These are phyloP conservation scores for Eutrigla gurnardus DNA, from an alignment of 2,797 vertebrate genomes.

Conservation along the genomic window DNA sequence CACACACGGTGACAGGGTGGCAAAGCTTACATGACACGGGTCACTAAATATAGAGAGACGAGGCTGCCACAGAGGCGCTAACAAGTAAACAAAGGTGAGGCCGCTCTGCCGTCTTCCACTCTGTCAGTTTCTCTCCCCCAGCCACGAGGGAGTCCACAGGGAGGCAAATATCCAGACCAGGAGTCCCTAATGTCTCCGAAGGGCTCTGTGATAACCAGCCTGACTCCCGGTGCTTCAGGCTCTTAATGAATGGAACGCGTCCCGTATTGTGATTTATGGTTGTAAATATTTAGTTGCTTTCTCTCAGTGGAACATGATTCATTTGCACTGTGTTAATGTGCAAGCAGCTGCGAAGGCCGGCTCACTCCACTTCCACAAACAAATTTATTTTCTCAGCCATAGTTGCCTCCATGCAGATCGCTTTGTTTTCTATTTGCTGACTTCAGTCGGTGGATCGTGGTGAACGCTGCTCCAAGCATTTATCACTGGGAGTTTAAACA, in stretches of 20 bases:
- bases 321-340: slow-evolving; percentile 3
- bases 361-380: neutral
- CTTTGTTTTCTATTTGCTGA: neutral
- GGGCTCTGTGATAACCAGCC: slow-evolving; percentile 7
- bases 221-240: slow-evolving; percentile 9
- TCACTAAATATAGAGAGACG: slow-evolving; percentile 55
- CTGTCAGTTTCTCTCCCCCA: neutral
- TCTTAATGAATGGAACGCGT: slow-evolving; percentile 39
- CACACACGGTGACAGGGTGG: slow-evolving; percentile 62
- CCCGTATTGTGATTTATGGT: slow-evolving; percentile 51
- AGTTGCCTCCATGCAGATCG: neutral
- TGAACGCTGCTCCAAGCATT: neutral
- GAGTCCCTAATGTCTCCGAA: slow-evolving; percentile 10
- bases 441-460: too few relatives aligned
- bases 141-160: neutral
- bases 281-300: slow-evolving; percentile 28
- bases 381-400: neutral
- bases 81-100: slow-evolving; percentile 58
- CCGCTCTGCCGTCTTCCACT: slow-evolving; percentile 13
- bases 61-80: slow-evolving; percentile 16
- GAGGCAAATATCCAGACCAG: slow-evolving; percentile 25
- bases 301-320: slow-evolving; percentile 22
- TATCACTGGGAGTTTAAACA: neutral
- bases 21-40: slow-evolving; percentile 64
- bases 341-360: slow-evolving; percentile 16